phyloP scores from a whole-genome alignment of 2,113 vertebrate genomes.

The Cyphomyrus plagiostoma region DNA sequence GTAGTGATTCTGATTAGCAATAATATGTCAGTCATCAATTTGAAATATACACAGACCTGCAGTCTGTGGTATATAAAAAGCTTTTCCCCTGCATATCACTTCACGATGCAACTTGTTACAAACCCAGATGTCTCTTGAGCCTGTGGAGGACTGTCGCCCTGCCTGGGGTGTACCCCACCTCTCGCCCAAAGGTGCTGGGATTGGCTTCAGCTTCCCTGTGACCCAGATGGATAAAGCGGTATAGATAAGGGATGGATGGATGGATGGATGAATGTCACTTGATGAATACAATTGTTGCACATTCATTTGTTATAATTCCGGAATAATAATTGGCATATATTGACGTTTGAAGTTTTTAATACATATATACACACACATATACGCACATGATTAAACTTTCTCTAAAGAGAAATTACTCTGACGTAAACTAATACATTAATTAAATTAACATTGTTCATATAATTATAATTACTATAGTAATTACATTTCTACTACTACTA shows the following conservation, averaged over 20 bases:
- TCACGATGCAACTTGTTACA: background rate
- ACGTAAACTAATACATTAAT: background rate
- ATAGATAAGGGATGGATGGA: too few relatives aligned
- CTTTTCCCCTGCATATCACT: background rate
- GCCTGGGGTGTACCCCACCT: too few relatives aligned
- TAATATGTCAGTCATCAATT: background rate
- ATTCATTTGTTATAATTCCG: background rate
- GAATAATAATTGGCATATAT: background rate
- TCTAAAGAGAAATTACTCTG: background rate
- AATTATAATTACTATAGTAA: background rate
- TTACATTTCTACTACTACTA: background rate
- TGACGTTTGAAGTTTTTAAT: background rate
- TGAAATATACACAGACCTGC: background rate
- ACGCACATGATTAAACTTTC: background rate
- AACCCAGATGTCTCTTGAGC: background rate
- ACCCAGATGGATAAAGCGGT: too few relatives aligned
- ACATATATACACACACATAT: background rate
- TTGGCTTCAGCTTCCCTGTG: too few relatives aligned
- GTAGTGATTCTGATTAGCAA: background rate
- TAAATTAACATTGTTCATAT: background rate
- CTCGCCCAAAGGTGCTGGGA: too few relatives aligned
- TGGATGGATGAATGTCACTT: background rate
- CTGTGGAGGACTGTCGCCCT: too few relatives aligned
- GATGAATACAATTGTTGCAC: background rate
- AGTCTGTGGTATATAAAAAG: background rate